Evolutionary conservation across 2,888 invertebrate genomes (phyloP), one percentile per base, ranked within the genome.

Genomic region (Serripes groenlandicus): DNA sequence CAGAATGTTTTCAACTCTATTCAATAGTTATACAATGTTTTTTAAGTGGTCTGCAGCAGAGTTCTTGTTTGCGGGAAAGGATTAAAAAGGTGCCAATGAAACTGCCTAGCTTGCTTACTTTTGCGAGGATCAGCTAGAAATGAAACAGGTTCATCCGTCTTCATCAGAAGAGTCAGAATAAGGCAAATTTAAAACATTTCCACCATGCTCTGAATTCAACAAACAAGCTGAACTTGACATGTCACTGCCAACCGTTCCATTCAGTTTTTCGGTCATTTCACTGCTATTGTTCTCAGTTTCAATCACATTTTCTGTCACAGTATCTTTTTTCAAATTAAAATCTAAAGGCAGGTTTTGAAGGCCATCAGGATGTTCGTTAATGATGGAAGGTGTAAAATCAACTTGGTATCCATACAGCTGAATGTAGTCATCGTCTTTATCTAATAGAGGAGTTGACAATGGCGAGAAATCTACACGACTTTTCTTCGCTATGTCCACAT

Each of bases 101-200:
- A n/a, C n/a, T n/a, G n/a, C n/a, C n/a, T n/a, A n/a, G n/a, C n/a
- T n/a, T n/a, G n/a, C n/a, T n/a, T n/a, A n/a, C n/a, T n/a, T n/a
- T n/a, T n/a, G n/a, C n/a, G n/a, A n/a, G n/a, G n/a, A n/a, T n/a
- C n/a, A n/a, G n/a, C n/a, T n/a, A n/a, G n/a, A n/a, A n/a, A n/a
- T n/a, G n/a, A n/a, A n/a, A n/a, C n/a, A n/a, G 54, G 32, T 23
- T 64, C 32, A 64, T n/a, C 37, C 71, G 62, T 81, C 72, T 32
- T 85, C 85, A 74, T 78, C 71, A 26, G 87, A 87, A 4, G 88
- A 87, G 66, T 88, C 88, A 58, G 86, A 88, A 60, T 89, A 88
- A n/a, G 88, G 87, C 7, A 86, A 21, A 56, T 83, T 78, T n/a
- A 86, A 37, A 35, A 72, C 66, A 42, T 56, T 66, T 70, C n/a